Conservation (phyloP, 2,797 vertebrate species). For the Darevskia nairensis region DNA sequence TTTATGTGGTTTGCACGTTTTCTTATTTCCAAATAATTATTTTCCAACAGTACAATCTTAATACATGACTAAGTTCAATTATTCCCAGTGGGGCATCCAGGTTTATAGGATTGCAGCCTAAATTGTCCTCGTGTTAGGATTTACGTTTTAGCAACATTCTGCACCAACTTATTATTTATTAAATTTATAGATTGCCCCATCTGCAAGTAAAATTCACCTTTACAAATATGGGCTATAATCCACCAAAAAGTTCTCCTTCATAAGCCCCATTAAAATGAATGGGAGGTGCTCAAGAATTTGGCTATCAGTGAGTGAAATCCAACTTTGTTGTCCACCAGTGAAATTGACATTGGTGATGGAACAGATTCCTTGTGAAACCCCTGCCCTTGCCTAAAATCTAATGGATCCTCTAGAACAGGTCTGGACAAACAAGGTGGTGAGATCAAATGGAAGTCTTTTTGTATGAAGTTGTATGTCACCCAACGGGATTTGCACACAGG, state of each 20-base stretch:
- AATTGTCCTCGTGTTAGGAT: slow-evolving; percentile 17
- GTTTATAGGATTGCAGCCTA: background rate
- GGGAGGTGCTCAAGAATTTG: background rate
- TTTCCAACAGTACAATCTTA: background rate
- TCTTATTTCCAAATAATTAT: slow-evolving; percentile 20
- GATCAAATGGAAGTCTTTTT: background rate
- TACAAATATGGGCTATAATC: background rate
- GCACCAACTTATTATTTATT: background rate
- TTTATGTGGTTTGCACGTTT: slow-evolving; percentile 38
- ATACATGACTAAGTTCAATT: background rate
- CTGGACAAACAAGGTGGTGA: background rate
- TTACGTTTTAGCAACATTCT: background rate
- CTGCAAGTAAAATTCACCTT: background rate
- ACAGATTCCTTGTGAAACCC: background rate
- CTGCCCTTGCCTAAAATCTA: background rate
- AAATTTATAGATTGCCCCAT: background rate
- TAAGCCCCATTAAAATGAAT: background rate
- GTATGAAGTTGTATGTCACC: background rate
- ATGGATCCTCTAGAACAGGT: background rate
- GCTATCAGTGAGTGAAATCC: background rate
- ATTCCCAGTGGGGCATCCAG: background rate
- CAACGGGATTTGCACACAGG: background rate
- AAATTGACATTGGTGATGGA: background rate
- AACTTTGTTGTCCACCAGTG: background rate
- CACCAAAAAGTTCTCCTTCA: background rate